phyloP scores from a whole-genome alignment of 2,113 vertebrate species.

The Octodon degus region DNA sequence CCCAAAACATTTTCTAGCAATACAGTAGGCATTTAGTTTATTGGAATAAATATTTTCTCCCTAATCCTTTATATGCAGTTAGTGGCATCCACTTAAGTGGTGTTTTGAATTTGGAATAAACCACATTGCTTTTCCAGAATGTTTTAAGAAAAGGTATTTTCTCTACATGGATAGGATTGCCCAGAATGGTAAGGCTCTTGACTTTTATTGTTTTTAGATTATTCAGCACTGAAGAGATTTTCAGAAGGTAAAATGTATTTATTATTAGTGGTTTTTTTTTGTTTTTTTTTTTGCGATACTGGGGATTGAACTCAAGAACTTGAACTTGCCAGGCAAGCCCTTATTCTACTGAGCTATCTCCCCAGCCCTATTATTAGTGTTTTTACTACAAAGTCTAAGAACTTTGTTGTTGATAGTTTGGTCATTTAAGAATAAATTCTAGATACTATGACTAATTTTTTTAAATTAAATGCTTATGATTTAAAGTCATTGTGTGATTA shows the following conservation, averaged over 20 bases:
- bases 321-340: no score
- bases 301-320: no score
- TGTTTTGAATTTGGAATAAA: neutral
- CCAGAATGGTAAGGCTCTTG: neutral
- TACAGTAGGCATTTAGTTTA: neutral
- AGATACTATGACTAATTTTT: neutral
- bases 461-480: neutral
- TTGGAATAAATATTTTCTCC: neutral
- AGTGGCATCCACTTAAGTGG: neutral
- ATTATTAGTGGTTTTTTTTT: neutral
- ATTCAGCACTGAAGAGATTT: neutral
- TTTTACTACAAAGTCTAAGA: neutral
- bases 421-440: neutral
- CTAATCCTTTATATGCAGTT: neutral
- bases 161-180: neutral
- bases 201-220: neutral
- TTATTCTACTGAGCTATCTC: no score
- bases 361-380: neutral
- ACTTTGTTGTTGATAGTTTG: neutral
- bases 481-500: neutral
- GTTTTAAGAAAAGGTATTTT: constrained; percentile 51
- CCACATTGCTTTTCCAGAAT: neutral
- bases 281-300: no score
- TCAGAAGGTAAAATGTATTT: constrained; percentile 33
- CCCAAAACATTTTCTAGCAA: neutral